Conservation (phyloP, 2,888 invertebrate genomes). For the Dione vanillae region DNA sequence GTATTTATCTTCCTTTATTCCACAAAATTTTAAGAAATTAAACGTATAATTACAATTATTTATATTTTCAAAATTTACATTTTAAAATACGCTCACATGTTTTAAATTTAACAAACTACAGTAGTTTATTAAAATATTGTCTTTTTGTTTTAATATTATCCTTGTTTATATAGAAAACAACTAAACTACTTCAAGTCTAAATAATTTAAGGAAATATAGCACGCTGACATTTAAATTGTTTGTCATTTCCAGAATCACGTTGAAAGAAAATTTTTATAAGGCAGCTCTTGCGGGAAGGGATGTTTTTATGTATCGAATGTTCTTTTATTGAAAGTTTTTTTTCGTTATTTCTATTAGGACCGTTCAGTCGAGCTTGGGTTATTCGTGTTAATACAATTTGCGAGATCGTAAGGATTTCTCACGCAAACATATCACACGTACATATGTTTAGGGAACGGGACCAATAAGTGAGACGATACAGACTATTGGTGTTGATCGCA, state of each 20-base stretch:
- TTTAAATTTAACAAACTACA: no score
- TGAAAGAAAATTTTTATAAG: slow-evolving; percentile 53
- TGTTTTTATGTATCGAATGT: slow-evolving; percentile 55
- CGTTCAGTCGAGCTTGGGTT: slow-evolving; percentile 37
- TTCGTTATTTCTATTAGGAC: slow-evolving; percentile 45
- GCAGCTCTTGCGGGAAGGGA: slow-evolving; percentile 49
- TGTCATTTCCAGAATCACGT: slow-evolving; percentile 59
- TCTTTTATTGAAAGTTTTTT: slow-evolving; percentile 57
- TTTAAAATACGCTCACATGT: no score
- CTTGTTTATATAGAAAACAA: background rate
- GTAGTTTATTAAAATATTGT: no score
- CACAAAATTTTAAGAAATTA: no score
- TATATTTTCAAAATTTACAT: no score
- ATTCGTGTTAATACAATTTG: slow-evolving; percentile 45
- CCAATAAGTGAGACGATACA: slow-evolving; percentile 21
- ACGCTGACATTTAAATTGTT: slow-evolving; percentile 62
- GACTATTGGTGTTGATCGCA: background rate
- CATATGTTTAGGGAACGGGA: slow-evolving; percentile 30
- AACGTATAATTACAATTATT: no score
- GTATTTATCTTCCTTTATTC: no score
- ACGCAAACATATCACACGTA: slow-evolving; percentile 38
- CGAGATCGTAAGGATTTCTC: slow-evolving; percentile 42
- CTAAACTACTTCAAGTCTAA: background rate
- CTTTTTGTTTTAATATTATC: no score
- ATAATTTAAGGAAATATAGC: no score